phyloP scores from a whole-genome alignment of 2,797 vertebrate genomes.

The Pseudotriccus pelzelni region DNA sequence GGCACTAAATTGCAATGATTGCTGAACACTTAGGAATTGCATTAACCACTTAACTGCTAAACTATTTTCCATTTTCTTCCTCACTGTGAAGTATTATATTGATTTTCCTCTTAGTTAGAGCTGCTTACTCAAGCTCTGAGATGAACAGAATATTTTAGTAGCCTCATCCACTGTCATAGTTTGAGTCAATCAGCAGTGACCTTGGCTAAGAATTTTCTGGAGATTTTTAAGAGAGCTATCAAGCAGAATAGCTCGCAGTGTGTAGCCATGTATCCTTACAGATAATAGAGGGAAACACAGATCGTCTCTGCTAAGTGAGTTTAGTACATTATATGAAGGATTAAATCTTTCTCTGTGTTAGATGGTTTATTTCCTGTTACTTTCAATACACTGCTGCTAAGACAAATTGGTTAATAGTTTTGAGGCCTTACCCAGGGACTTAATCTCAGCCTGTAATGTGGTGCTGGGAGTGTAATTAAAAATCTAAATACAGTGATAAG shows the following conservation, averaged over 20 bases:
- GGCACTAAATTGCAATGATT: slow-evolving; percentile 84
- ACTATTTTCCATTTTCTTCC: slow-evolving; percentile 61
- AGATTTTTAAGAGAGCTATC: neutral
- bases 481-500: neutral
- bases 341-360: neutral
- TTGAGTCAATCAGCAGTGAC: slow-evolving; percentile 47
- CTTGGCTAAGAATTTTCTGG: slow-evolving; percentile 51
- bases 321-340: neutral
- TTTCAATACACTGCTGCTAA: neutral
- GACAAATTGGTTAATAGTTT: neutral
- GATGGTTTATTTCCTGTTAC: neutral
- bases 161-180: neutral
- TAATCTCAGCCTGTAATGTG: neutral
- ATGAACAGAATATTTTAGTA: slow-evolving; percentile 45
- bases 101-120: slow-evolving; percentile 41
- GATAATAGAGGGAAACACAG: neutral
- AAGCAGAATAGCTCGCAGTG: slow-evolving; percentile 6
- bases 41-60: slow-evolving; percentile 82
- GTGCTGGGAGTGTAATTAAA: slow-evolving; percentile 5
- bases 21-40: slow-evolving; percentile 82
- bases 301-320: neutral
- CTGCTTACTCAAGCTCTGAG: slow-evolving; percentile 48
- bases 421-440: neutral
- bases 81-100: slow-evolving; percentile 30
- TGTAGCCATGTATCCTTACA: neutral